phyloP scores from a whole-genome alignment of 1,140 invertebrate species.

The Carposina sasakii region DNA sequence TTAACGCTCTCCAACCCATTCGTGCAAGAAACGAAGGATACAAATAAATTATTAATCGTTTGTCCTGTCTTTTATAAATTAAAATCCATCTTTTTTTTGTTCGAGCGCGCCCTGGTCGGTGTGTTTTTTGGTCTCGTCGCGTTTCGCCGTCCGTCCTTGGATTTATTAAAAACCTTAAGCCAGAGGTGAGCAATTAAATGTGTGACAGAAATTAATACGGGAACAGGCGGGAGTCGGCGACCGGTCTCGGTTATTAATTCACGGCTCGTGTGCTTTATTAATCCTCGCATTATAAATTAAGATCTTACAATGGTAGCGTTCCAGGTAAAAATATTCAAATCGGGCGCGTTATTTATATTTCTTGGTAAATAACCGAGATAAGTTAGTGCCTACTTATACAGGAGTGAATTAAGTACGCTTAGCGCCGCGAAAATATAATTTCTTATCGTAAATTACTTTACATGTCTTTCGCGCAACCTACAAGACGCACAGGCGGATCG shows the following conservation, averaged over 20 bases:
- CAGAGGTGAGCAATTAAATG: slow-evolving; percentile 66
- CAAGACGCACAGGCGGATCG: too few species aligned
- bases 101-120: slow-evolving; percentile 35
- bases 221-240: slow-evolving; percentile 34
- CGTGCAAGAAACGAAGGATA: slow-evolving; percentile 61
- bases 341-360: too few species aligned
- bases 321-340: too few species aligned
- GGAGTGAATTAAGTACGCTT: too few species aligned
- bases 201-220: slow-evolving; percentile 66
- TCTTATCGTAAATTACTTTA: too few species aligned
- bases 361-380: too few species aligned
- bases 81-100: slow-evolving; percentile 68
- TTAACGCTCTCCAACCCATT: slow-evolving; percentile 61
- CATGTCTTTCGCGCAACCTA: too few species aligned
- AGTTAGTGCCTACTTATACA: too few species aligned
- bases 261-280: slow-evolving; percentile 41
- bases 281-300: slow-evolving; percentile 37
- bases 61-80: slow-evolving; percentile 73
- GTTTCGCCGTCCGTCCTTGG: slow-evolving; percentile 57
- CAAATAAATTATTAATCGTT: slow-evolving; percentile 74
- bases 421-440: too few species aligned
- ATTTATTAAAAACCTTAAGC: slow-evolving; percentile 69
- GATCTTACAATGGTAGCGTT: slow-evolving; percentile 16
- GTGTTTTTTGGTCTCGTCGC: slow-evolving; percentile 58
- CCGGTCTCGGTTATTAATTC: slow-evolving; percentile 40